phyloP scores from a whole-genome alignment of 2,113 vertebrate genomes.

The Coturnix japonica region DNA sequence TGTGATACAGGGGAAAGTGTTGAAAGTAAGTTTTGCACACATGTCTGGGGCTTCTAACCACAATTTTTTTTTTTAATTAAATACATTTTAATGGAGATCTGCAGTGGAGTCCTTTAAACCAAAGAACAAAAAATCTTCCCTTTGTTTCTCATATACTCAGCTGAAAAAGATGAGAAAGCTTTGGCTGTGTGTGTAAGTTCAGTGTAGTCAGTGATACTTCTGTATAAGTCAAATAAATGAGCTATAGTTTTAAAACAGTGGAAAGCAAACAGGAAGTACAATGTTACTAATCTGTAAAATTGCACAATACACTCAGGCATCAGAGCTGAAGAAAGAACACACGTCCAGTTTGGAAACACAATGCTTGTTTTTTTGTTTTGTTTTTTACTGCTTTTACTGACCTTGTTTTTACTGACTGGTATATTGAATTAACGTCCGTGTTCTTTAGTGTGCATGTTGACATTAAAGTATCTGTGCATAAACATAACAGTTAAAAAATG shows the following conservation, averaged over 20 bases:
- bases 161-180: neutral
- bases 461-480: neutral
- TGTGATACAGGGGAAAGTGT: neutral
- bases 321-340: neutral
- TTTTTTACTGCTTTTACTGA: neutral
- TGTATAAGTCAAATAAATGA: neutral
- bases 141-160: neutral
- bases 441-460: neutral
- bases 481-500: neutral
- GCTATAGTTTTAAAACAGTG: neutral
- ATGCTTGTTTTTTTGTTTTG: neutral
- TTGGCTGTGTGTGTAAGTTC: neutral
- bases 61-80: neutral
- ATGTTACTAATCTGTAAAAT: slow-evolving; percentile 1
- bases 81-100: neutral
- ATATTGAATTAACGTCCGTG: neutral
- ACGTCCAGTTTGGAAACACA: neutral
- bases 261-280: slow-evolving; percentile 24
- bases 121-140: neutral
- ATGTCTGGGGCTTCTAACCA: neutral
- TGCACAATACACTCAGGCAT: neutral
- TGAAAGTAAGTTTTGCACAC: neutral
- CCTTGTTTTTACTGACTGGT: neutral
- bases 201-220: neutral
- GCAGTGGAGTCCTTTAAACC: neutral